Conservation (phyloP, 2,113 vertebrate genomes). For the Lycaon pictus region DNA sequence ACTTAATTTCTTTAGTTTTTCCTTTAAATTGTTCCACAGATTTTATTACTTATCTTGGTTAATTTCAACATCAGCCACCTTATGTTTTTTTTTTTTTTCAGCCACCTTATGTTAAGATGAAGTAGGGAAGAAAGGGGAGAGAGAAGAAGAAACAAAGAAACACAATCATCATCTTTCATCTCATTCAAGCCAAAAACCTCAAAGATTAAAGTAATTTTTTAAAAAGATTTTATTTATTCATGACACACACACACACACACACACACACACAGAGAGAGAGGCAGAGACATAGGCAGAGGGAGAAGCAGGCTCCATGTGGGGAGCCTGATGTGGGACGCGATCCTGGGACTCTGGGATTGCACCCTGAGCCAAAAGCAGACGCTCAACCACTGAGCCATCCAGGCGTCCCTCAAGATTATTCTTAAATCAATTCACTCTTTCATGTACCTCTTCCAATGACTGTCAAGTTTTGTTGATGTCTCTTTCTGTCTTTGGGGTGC, state of each 20-base stretch:
- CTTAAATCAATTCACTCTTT: neutral
- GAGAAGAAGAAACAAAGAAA: neutral
- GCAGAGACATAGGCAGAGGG: too few relatives aligned
- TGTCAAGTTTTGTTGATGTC: neutral
- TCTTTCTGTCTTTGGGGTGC: neutral
- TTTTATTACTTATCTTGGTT: conserved; percentile 12
- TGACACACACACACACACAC: too few relatives aligned
- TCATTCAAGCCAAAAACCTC: conserved; percentile 15
- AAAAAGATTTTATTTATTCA: too few relatives aligned
- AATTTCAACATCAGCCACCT: neutral
- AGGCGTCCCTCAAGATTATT: neutral
- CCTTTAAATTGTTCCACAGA: neutral
- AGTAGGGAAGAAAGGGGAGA: neutral
- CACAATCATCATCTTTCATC: neutral
- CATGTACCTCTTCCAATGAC: neutral
- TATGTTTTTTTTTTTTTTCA: neutral
- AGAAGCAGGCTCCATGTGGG: too few relatives aligned
- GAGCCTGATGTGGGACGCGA: too few relatives aligned
- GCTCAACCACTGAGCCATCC: too few relatives aligned
- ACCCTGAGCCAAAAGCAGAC: too few relatives aligned
- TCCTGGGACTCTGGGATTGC: too few relatives aligned
- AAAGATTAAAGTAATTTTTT: neutral
- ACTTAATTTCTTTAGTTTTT: neutral
- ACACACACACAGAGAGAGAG: too few relatives aligned
- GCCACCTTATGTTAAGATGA: neutral